phyloP scores from a whole-genome alignment of 2,113 vertebrate species.

The Odobenus rosmarus region DNA sequence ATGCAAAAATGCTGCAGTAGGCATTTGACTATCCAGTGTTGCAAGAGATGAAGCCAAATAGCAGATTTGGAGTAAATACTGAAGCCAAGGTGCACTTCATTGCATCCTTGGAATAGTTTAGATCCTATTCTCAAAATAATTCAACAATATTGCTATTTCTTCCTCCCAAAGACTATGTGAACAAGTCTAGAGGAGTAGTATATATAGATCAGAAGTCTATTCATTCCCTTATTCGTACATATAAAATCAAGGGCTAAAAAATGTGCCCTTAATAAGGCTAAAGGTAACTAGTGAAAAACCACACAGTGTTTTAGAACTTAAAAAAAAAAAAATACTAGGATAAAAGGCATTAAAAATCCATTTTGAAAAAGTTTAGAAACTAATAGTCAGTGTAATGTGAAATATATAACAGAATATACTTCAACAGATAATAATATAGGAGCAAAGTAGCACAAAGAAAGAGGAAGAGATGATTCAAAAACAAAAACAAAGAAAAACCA shows the following conservation, averaged over 20 bases:
- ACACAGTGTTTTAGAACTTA: neutral
- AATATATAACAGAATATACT: neutral
- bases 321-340: neutral
- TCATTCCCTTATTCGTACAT: neutral
- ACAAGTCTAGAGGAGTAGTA: neutral
- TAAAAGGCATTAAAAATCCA: conserved; percentile 10
- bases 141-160: neutral
- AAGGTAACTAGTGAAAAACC: neutral
- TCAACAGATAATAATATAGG: neutral
- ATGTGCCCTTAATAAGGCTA: neutral
- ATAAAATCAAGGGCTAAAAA: neutral
- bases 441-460: neutral
- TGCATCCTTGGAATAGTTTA: neutral
- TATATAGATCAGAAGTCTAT: neutral
- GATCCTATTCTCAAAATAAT: neutral
- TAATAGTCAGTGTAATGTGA: neutral
- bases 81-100: neutral
- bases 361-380: neutral
- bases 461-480: neutral
- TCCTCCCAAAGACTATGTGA: neutral
- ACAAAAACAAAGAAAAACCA: conserved; percentile 14
- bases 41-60: neutral
- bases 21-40: neutral
- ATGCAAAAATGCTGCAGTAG: neutral
- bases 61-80: neutral